A percentile compares a stretch with the other conserved stretches of the same genome.
Conservation (phyloP, 2,888 invertebrate genomes). For the Nezara viridula region DNA sequence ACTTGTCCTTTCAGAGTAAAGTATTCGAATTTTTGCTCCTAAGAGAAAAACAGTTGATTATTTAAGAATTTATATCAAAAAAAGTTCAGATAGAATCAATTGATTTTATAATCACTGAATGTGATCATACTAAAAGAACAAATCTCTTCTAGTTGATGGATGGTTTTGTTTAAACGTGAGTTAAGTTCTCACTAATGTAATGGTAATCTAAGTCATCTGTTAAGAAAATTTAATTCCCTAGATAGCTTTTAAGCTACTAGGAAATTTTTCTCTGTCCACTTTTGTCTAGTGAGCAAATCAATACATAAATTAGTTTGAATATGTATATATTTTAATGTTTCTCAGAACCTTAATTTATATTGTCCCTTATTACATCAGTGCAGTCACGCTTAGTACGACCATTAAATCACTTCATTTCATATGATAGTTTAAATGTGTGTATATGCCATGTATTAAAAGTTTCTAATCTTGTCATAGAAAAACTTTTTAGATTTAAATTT, state of each 20-base stretch:
- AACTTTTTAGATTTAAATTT: background rate
- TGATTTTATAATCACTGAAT: background rate
- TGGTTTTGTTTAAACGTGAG: background rate
- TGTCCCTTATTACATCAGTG: background rate
- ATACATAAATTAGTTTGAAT: conserved; percentile 33
- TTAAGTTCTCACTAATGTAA: background rate
- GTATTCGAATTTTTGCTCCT: background rate
- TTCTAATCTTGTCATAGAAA: background rate
- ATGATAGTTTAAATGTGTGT: conserved; percentile 51
- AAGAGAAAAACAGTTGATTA: background rate
- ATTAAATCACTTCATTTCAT: background rate
- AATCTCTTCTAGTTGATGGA: background rate
- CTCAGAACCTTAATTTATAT: conserved; percentile 36
- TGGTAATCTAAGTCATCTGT: background rate
- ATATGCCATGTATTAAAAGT: conserved; percentile 27
- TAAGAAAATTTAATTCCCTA: background rate
- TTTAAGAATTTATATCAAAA: background rate
- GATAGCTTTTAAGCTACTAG: background rate
- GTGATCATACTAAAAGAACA: background rate
- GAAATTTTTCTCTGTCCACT: background rate
- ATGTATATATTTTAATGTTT: conserved; percentile 16
- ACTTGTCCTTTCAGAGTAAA: background rate
- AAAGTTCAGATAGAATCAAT: background rate
- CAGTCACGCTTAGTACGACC: background rate
- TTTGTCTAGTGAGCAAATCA: background rate